Evolutionary conservation across 2,888 invertebrate genomes (phyloP).

Genomic region (Drosophila nr. perissopoda): DNA sequence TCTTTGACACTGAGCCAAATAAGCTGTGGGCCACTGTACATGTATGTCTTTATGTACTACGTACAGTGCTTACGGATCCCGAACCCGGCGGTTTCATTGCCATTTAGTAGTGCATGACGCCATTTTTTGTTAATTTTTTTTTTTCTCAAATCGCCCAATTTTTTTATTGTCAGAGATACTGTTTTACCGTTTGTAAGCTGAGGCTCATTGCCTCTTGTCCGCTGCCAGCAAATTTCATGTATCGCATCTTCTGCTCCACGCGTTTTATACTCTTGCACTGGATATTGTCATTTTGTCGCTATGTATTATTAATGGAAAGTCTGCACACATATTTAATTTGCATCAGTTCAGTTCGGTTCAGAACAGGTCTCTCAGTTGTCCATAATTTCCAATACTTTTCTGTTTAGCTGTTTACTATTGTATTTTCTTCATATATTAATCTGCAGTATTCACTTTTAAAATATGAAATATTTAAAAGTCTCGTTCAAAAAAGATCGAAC

Average conservation of each 20-base stretch:
- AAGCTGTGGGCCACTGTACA: no score
- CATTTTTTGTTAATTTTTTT: conserved; percentile 12
- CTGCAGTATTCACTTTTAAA: background rate
- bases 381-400: background rate
- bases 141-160: background rate
- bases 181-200: conserved; percentile 49
- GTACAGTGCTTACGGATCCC: background rate
- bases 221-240: conserved; percentile 48
- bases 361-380: background rate
- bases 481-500: background rate
- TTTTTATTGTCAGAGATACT: conserved; percentile 25
- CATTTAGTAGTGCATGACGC: conserved; percentile 45
- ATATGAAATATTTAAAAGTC: background rate
- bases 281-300: background rate
- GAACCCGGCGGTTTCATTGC: conserved; percentile 17
- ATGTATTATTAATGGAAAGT: background rate
- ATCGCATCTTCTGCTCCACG: conserved; percentile 33
- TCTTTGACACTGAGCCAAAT: no score
- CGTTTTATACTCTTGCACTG: conserved; percentile 1
- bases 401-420: background rate
- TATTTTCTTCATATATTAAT: background rate
- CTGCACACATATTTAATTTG: background rate
- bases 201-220: conserved; percentile 13
- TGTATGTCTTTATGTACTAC: background rate
- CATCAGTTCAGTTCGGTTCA: background rate